Conservation (phyloP, 1,140 invertebrate species). For the Calosoma granatense region DNA sequence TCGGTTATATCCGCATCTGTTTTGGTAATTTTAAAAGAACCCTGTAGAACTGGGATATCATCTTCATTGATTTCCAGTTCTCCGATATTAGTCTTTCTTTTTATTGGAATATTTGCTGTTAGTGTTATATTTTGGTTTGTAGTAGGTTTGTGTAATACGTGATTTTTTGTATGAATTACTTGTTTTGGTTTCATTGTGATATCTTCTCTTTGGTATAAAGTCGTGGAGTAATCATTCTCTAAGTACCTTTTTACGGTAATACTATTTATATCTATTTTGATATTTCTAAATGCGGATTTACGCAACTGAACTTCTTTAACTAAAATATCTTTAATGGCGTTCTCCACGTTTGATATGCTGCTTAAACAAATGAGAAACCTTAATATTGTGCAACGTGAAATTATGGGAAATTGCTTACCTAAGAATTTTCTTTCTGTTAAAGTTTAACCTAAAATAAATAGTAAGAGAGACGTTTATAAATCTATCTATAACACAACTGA, state of each 20-base stretch:
- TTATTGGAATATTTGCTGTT: constrained; percentile 25
- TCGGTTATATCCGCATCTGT: constrained; percentile 49
- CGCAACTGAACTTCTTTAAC: constrained; percentile 53
- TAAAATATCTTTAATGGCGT: constrained; percentile 53
- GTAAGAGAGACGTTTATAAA: constrained; percentile 60
- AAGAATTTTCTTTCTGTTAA: constrained; percentile 65
- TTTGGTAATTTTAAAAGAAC: constrained; percentile 50
- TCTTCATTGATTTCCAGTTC: constrained; percentile 42
- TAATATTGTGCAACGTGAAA: too few species aligned
- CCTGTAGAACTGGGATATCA: constrained; percentile 44
- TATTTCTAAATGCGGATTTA: constrained; percentile 51
- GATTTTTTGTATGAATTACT: constrained; percentile 29
- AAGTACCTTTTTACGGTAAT: constrained; percentile 52
- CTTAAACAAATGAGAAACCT: constrained; percentile 42
- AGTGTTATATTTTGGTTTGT: constrained; percentile 33
- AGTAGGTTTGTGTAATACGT: constrained; percentile 41
- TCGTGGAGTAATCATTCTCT: constrained; percentile 37
- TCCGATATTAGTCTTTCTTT: constrained; percentile 29
- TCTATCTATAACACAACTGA: constrained; percentile 50
- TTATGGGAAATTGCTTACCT: constrained; percentile 35
- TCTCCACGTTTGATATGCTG: constrained; percentile 52
- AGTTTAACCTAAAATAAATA: constrained; percentile 61
- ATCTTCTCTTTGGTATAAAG: constrained; percentile 37
- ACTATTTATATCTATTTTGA: constrained; percentile 54
- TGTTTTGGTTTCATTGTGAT: constrained; percentile 24